These are phyloP conservation scores for Actenoides hombroni DNA, from an alignment of 2,113 vertebrate genomes.

Conservation along the genomic window DNA sequence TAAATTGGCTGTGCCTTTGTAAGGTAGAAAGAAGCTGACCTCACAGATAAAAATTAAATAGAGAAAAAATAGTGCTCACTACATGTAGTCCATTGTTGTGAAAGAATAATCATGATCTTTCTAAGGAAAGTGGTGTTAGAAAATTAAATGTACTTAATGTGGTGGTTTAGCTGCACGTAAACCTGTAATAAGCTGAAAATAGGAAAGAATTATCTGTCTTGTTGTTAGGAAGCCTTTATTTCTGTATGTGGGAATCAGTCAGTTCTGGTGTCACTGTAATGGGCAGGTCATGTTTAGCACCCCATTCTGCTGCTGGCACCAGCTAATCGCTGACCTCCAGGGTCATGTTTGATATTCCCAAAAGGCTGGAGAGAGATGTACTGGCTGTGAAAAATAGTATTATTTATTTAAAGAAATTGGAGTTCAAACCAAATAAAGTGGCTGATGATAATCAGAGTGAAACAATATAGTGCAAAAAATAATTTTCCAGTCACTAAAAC, in stretches of 20 bases:
- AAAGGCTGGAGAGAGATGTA: neutral
- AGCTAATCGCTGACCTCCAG: neutral
- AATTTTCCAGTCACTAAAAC: neutral
- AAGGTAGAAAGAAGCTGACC: neutral
- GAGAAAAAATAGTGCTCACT: neutral
- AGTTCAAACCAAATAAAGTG: neutral
- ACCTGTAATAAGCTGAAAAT: neutral
- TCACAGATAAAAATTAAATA: neutral
- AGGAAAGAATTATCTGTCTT: neutral
- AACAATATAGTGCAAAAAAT: neutral
- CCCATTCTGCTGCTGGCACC: neutral
- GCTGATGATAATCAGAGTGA: neutral
- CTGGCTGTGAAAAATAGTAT: neutral
- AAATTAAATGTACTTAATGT: neutral
- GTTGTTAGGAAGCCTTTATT: neutral
- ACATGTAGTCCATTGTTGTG: neutral
- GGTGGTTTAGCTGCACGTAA: neutral
- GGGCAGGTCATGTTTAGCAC: neutral
- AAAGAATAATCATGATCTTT: neutral
- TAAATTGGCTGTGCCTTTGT: neutral
- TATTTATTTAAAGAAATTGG: neutral
- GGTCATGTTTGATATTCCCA: neutral
- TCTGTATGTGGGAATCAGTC: accelerated
- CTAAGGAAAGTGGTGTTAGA: neutral
- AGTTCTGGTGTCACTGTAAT: neutral